A percentile compares a stretch with the other conserved stretches of the same genome.
These are phyloP conservation scores for Pristionchus arcanus DNA, from an alignment of 2,888 invertebrate genomes.

Conservation along the genomic window DNA sequence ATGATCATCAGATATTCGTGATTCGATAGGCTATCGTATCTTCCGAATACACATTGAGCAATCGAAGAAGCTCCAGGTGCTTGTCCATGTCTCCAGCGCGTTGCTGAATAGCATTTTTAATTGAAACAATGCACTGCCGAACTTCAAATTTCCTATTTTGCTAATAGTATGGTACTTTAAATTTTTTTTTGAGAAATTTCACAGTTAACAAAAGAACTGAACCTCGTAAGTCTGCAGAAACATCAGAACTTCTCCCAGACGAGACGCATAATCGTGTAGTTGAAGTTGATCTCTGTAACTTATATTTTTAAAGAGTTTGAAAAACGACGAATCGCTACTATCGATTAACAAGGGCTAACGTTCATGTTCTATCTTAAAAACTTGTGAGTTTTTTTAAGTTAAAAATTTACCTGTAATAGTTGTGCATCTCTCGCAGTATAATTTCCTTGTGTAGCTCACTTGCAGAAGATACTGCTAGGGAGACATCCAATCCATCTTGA, in stretches of 20 bases:
- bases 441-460: constrained; percentile 31
- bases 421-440: not conserved
- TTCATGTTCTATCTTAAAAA: too few species aligned
- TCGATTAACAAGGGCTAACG: too few species aligned
- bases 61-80: constrained; percentile 2
- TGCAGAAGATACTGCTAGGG: not conserved
- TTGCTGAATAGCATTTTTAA: not conserved
- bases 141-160: not conserved
- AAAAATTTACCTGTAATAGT: not conserved
- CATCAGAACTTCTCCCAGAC: constrained; percentile 20
- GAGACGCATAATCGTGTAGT: not conserved
- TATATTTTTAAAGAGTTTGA: not conserved
- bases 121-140: not conserved
- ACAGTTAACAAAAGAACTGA: not conserved
- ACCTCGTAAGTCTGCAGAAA: constrained; percentile 34
- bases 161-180: not conserved
- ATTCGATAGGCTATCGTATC: constrained; percentile 17
- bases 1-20: not conserved
- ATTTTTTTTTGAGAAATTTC: not conserved
- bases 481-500: constrained; percentile 11
- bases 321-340: too few species aligned
- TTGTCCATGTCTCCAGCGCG: constrained; percentile 36
- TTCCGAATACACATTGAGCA: not conserved
- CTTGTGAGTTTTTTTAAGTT: too few species aligned
- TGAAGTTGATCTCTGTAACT: not conserved